Evolutionary conservation across 37 sponge, comb jelly and placozoan species (phyloP).

Genomic region (Haliclona indistincta): DNA sequence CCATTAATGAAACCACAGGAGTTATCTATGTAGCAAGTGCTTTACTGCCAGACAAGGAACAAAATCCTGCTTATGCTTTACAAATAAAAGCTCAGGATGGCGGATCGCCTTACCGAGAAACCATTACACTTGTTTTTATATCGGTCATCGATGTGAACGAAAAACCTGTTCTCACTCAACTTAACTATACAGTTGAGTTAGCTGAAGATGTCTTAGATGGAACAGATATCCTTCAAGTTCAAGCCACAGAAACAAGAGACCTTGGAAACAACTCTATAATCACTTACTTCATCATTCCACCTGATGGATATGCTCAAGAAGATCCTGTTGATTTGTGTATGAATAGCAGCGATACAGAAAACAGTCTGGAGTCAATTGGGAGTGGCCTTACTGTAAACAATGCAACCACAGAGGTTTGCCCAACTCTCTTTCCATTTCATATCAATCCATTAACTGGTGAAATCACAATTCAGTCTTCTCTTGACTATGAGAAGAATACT

Average conservation of each 20-base stretch:
- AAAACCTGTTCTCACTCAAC: conserved; percentile 35
- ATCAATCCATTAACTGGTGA: conserved; percentile 9
- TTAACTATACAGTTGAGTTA: conserved; percentile 24
- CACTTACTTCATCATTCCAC: conserved; percentile 15
- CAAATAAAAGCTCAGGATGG: conserved; percentile 36
- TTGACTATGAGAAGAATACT: conserved; percentile 62
- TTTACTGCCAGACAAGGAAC: neutral
- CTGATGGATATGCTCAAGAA: neutral
- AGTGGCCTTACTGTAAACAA: neutral
- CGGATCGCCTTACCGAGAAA: conserved; percentile 7
- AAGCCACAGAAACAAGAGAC: conserved; percentile 70
- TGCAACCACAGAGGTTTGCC: no score
- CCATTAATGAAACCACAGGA: conserved; percentile 31
- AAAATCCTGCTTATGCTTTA: conserved; percentile 11
- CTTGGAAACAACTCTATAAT: conserved; percentile 46
- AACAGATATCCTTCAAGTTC: conserved; percentile 8
- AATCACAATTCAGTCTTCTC: conserved; percentile 9
- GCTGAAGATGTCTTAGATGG: conserved; percentile 21
- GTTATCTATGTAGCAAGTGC: neutral
- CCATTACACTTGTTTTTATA: conserved; percentile 18
- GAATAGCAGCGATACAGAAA: neutral
- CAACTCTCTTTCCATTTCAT: neutral
- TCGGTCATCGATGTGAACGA: conserved; percentile 55
- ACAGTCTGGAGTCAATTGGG: neutral
- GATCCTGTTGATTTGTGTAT: neutral